Conservation (phyloP, 2,888 invertebrate species). For the Ormyrus pomaceus region DNA sequence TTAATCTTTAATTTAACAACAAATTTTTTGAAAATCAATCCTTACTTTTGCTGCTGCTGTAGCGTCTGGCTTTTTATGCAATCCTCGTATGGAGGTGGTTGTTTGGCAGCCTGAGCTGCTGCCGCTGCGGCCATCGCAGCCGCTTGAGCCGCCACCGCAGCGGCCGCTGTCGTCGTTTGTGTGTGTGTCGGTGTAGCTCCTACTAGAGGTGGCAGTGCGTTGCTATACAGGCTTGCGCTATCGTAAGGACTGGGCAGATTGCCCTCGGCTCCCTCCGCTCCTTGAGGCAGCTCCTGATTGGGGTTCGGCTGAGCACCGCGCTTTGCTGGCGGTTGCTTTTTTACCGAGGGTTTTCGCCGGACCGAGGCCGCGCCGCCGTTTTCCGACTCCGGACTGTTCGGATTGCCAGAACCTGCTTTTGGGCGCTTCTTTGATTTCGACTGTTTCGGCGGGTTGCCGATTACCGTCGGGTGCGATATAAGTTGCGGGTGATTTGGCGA, state of each 20-base stretch:
- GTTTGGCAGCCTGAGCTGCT: slow-evolving; percentile 77
- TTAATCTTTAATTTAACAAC: background rate
- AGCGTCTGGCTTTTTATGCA: slow-evolving; percentile 88
- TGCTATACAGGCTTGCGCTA: slow-evolving; percentile 88
- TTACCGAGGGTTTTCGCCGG: slow-evolving; percentile 88
- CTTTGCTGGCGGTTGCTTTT: slow-evolving; percentile 80
- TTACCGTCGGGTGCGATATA: slow-evolving; percentile 90
- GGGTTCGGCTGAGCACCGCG: slow-evolving; percentile 73
- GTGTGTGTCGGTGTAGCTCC: slow-evolving; percentile 75
- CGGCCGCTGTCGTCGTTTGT: slow-evolving; percentile 76
- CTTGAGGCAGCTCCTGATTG: slow-evolving; percentile 80
- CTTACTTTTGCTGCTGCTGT: slow-evolving; percentile 72
- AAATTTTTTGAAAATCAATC: background rate
- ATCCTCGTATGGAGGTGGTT: slow-evolving; percentile 93
- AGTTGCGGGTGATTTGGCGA: slow-evolving; percentile 86
- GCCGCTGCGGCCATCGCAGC: slow-evolving; percentile 77
- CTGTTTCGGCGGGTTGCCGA: slow-evolving; percentile 81
- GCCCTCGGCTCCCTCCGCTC: slow-evolving; percentile 79
- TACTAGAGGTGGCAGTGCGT: slow-evolving; percentile 84
- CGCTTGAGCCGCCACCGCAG: slow-evolving; percentile 80
- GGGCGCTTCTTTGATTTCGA: slow-evolving; percentile 85
- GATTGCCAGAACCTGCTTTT: slow-evolving; percentile 79
- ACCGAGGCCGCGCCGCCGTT: slow-evolving; percentile 74
- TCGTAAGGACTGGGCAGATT: slow-evolving; percentile 89
- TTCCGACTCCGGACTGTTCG: slow-evolving; percentile 84